Percentiles rank a stretch among this genome's conserved stretches.
Conservation (phyloP, 2,888 invertebrate genomes). For the Teinopalpus imperialis region DNA sequence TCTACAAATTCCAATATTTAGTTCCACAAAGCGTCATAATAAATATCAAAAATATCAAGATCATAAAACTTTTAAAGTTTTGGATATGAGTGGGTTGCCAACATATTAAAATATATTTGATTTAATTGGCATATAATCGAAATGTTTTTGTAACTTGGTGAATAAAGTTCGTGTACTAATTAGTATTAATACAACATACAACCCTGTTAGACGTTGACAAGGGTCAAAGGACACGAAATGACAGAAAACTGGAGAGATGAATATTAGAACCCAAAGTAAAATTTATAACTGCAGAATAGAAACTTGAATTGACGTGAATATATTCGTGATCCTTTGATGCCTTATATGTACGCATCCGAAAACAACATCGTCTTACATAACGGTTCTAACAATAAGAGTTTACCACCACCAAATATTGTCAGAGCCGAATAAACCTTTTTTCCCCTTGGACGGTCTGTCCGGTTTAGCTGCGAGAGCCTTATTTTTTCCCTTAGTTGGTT, state of each 20-base stretch:
- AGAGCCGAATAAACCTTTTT: slow-evolving; percentile 92
- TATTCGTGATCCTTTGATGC: slow-evolving; percentile 75
- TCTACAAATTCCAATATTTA: slow-evolving; percentile 74
- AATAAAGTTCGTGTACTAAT: slow-evolving; percentile 65
- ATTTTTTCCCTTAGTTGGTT: slow-evolving; percentile 69
- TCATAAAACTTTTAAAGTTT: slow-evolving; percentile 55
- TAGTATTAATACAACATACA: slow-evolving; percentile 70
- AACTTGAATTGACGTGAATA: slow-evolving; percentile 53
- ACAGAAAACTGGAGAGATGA: slow-evolving; percentile 63
- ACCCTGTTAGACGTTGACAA: slow-evolving; percentile 73
- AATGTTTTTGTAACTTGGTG: slow-evolving; percentile 38
- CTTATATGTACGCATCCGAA: slow-evolving; percentile 61
- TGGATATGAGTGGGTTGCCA: slow-evolving; percentile 51
- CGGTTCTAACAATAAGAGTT: slow-evolving; percentile 59
- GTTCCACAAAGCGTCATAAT: slow-evolving; percentile 59
- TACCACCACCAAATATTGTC: slow-evolving; percentile 93
- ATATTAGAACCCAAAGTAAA: slow-evolving; percentile 56
- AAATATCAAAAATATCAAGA: slow-evolving; percentile 45
- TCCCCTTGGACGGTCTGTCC: slow-evolving; percentile 83
- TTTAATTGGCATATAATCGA: not conserved
- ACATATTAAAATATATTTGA: slow-evolving; percentile 37
- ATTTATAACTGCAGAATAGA: slow-evolving; percentile 53
- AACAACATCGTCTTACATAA: slow-evolving; percentile 54
- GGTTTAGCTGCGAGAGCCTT: slow-evolving; percentile 77
- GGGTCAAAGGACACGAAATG: slow-evolving; percentile 78